phyloP scores from a whole-genome alignment of 2,888 invertebrate species.

The Halocaridina rubra region DNA sequence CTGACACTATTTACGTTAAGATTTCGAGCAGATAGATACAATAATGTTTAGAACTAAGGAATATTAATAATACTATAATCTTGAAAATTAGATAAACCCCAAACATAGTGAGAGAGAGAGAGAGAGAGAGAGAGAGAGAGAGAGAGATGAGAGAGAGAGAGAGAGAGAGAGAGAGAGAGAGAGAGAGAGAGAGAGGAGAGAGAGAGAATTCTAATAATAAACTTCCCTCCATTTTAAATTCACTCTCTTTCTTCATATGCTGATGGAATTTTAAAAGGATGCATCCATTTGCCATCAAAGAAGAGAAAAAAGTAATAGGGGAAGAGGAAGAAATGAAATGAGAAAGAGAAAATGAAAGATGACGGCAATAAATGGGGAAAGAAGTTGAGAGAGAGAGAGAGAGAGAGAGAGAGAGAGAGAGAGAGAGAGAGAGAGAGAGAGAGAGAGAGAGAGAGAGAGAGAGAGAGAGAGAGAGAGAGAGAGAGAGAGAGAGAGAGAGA shows the following conservation, averaged over 20 bases:
- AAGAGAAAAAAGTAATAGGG: not conserved
- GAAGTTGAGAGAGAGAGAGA: slow-evolving; percentile 17
- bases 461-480: not conserved
- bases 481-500: not conserved
- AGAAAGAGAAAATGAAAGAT: not conserved
- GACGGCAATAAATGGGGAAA: too few species aligned
- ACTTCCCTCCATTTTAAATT: too few species aligned
- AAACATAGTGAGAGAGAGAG: not conserved
- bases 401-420: not conserved
- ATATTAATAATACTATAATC: too few species aligned
- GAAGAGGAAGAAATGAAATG: not conserved
- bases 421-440: not conserved
- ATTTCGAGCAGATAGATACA: too few species aligned
- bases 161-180: not conserved
- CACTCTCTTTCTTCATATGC: too few species aligned
- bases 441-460: not conserved
- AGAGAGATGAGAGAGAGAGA: too few species aligned
- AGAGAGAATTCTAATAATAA: too few species aligned
- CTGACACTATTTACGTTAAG: too few species aligned
- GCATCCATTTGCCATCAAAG: too few species aligned
- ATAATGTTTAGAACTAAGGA: too few species aligned
- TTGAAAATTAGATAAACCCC: too few species aligned
- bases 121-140: not conserved
- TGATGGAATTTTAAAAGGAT: too few species aligned
- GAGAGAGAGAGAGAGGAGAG: not conserved